Conservation (phyloP, 2,888 invertebrate species). For the Cerastis rubricosa region DNA sequence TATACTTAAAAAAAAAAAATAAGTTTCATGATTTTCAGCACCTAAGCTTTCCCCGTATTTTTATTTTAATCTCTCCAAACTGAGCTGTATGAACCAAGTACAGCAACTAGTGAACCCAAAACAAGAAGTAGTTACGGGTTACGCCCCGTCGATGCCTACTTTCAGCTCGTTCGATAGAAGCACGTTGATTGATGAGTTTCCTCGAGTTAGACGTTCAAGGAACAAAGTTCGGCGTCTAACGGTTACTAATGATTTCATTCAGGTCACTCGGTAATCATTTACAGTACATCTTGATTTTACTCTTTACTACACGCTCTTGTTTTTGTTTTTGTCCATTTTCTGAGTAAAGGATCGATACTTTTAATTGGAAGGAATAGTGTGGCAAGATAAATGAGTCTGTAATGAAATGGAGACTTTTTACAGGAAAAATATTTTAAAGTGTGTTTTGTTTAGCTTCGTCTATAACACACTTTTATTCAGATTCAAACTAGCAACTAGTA, state of each 20-base stretch:
- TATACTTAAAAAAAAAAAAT: too few species aligned
- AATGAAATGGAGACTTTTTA: constrained; percentile 9
- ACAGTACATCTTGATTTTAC: constrained; percentile 62
- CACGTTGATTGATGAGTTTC: constrained; percentile 77
- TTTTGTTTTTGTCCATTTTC: constrained; percentile 40
- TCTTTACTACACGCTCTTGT: constrained; percentile 41
- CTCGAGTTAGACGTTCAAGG: constrained; percentile 65
- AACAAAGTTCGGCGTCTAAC: constrained; percentile 80
- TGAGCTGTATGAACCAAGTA: background rate
- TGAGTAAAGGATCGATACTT: constrained; percentile 31
- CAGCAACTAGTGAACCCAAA: constrained; percentile 37
- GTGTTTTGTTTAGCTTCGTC: background rate
- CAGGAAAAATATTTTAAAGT: background rate
- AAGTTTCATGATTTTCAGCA: background rate
- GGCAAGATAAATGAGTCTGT: constrained; percentile 14
- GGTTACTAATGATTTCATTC: constrained; percentile 81
- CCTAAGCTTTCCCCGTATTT: background rate
- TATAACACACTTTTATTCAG: background rate
- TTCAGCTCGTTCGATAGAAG: constrained; percentile 65
- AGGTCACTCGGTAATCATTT: constrained; percentile 64
- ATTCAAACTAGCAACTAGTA: too few species aligned
- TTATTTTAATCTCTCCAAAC: background rate
- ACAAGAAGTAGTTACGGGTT: constrained; percentile 56
- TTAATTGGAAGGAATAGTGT: constrained; percentile 37
- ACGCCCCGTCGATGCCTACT: constrained; percentile 62